Evolutionary conservation across 2,797 vertebrate species (phyloP).

Genomic region (Channallabes apus): DNA sequence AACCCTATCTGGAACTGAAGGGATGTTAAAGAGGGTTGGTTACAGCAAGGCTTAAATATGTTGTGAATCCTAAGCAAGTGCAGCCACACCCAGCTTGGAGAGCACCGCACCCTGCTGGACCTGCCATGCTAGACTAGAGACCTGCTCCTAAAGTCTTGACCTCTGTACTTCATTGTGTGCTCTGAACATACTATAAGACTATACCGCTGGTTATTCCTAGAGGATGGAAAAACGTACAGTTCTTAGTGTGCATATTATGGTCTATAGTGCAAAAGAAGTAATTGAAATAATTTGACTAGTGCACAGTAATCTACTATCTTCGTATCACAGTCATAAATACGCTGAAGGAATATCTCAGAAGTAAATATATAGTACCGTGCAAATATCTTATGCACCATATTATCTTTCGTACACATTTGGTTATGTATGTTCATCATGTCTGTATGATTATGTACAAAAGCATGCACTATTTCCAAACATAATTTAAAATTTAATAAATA

Average conservation of each 20-base stretch:
- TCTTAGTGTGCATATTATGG: not conserved
- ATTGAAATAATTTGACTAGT: not conserved
- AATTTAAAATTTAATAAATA: too few relatives aligned
- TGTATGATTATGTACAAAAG: too few relatives aligned
- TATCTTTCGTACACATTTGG: too few relatives aligned
- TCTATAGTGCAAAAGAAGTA: not conserved
- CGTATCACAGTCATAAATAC: not conserved
- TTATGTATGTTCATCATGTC: too few relatives aligned
- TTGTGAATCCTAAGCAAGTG: slow-evolving; percentile 51
- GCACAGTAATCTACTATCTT: not conserved
- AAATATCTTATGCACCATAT: too few relatives aligned
- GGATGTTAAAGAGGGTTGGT: slow-evolving; percentile 28
- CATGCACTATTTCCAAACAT: too few relatives aligned
- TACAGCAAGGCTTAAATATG: slow-evolving; percentile 46
- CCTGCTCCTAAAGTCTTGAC: slow-evolving; percentile 43
- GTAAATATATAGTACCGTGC: not conserved
- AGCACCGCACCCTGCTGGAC: slow-evolving; percentile 29
- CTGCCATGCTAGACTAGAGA: slow-evolving; percentile 48
- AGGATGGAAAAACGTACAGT: not conserved
- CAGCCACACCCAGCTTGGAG: slow-evolving; percentile 44
- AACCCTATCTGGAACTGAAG: slow-evolving; percentile 42
- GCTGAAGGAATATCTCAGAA: not conserved
- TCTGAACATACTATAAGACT: slow-evolving; percentile 8
- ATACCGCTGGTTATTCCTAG: not conserved
- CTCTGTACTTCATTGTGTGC: slow-evolving; percentile 27